Conservation (phyloP, 2,797 vertebrate genomes). For the Spinus pinus region DNA sequence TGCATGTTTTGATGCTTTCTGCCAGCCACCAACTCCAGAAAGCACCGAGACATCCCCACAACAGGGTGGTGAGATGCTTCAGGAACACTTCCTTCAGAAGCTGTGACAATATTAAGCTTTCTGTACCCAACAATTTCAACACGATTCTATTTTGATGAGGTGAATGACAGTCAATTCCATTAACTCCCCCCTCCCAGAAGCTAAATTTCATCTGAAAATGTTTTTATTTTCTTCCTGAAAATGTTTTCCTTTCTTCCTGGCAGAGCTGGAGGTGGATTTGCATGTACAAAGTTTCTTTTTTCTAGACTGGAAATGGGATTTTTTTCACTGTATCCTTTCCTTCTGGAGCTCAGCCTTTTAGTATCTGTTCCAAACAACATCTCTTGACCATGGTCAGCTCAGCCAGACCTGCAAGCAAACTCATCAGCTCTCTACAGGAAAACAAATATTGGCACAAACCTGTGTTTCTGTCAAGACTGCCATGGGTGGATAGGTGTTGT, state of each 20-base stretch:
- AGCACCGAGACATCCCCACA: slow-evolving; percentile 6
- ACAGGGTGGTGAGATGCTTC: not conserved
- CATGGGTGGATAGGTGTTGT: not conserved
- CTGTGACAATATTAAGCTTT: not conserved
- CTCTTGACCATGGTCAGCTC: not conserved
- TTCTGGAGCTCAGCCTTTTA: not conserved
- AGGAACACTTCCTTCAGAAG: not conserved
- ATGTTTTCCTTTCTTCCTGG: not conserved
- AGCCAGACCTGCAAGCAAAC: not conserved
- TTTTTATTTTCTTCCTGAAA: not conserved
- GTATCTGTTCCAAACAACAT: not conserved
- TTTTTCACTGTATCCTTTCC: not conserved
- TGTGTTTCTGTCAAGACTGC: not conserved
- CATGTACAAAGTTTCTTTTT: not conserved
- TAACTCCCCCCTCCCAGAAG: not conserved
- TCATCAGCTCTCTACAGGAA: not conserved
- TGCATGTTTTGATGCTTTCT: not conserved
- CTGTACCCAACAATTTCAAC: not conserved
- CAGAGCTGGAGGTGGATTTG: not conserved
- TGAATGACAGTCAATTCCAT: not conserved
- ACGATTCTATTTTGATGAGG: not conserved
- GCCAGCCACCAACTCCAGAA: not conserved
- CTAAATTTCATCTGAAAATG: not conserved
- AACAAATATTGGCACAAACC: not conserved
- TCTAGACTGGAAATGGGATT: not conserved